Base-by-base conservation (phyloP, 2,797 vertebrate genomes). In the Mormyrus proboscirostris region DNA sequence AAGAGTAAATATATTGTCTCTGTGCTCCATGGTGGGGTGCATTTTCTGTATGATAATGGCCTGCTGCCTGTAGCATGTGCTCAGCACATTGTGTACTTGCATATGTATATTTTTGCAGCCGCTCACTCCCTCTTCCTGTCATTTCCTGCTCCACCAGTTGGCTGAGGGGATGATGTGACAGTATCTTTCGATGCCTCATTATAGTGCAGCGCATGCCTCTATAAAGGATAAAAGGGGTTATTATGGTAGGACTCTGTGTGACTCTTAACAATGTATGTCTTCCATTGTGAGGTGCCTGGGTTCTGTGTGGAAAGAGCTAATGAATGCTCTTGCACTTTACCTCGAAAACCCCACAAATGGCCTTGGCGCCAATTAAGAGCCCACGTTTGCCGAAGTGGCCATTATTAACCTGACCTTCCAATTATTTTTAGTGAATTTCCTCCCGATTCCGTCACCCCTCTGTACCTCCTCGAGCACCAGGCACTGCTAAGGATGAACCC, bases 351-450 rank as follows among this genome's bases (percentile, higher is more conserved):
- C 57, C 62, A 93, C 94, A 94, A 95, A 94, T 55, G 91, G 93
- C 93, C 93, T 94, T 95, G 91, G 91, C 90, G 94, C 93, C 96
- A 96, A 95, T 97, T 97, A 96, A 94, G 92, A 94, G 86, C 93
- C 93, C 95, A 87, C 93, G 93, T 93, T 93, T 92, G 94, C 73
- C 93, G 92, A 94, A 95, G 93, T 95, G 93, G 93, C 94, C 94
- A 96, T 96, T 95, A 96, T 96, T 94, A 95, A 95, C 95, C 93
- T 96, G 95, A 96, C 96, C 95, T 95, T 96, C 95, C 96, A 96
- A 96, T 96, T 96, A 96, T 96, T 96, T 96, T 92, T 92, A 93
- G 93, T 95, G 93, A 94, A 95, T 96, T 94, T 93, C 88, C 89
- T 91, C 93, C 90, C 91, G 91, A 92, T 95, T 95, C 92, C 93